Base-by-base conservation (phyloP, 2,888 invertebrate genomes). In the Crepidodera aurea region DNA sequence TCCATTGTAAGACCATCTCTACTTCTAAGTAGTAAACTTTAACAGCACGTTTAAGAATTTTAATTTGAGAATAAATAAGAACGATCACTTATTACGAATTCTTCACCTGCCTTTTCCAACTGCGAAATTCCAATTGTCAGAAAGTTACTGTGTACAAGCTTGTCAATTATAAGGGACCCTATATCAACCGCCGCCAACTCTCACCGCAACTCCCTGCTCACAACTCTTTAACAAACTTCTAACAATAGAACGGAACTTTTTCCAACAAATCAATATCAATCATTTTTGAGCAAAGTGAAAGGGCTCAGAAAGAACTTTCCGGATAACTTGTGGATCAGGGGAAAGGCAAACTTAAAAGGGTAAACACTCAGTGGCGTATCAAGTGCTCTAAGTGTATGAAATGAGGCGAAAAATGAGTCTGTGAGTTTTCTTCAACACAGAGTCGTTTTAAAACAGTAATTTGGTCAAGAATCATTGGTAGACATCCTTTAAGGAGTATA, bases 211-310 rank as follows among this genome's bases (percentile, higher is more conserved):
- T 22, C 22, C 2, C 22, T 22, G 22, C 22, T 22, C 2, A 6
- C 34, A 51, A 51, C 51, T 51, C 51, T 40, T 53, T 53, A 27
- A 40, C 40, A 27, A 53, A 53, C 39, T 53, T 39, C 27, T n/a
- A 40, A 40, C 29, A 51, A 53, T 40, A 27, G 8, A 15, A 13
- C 10, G 27, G 13, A 40, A 27, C 27, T 53, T 40, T 40, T 40
- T 40, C 27, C 25, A 12, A 25, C 53, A 15, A 53, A 53, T 53
- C 53, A 40, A 40, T 53, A 53, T 53, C 53, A 53, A 53, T 53
- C 40, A 53, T 53, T 51, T 51, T 13, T 10, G 34, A 18, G 18
- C 16, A 51, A 51, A 19, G 50, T 51, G 34, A 34, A 51, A 51
- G 34, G 18, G 18, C 1, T 40, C 12, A 0, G 29, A 53, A 53